phyloP scores from a whole-genome alignment of 1,140 invertebrate species.

The Aphidius gifuensis region DNA sequence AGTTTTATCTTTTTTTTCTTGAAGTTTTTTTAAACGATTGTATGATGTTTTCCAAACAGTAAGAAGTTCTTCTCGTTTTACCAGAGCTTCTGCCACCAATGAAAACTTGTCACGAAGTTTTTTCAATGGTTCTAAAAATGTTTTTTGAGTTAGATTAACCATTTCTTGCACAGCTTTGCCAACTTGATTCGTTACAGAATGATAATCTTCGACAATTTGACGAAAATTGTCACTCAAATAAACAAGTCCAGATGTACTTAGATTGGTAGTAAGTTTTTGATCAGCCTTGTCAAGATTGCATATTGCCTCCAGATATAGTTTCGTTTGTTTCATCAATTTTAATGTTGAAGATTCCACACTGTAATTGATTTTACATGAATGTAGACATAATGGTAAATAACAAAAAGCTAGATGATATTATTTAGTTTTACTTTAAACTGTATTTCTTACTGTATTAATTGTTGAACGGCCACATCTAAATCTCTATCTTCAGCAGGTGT shows the following conservation, averaged over 20 bases:
- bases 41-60: slow-evolving; percentile 40
- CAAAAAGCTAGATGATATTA: background rate
- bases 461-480: slow-evolving; percentile 44
- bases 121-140: slow-evolving; percentile 51
- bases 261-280: slow-evolving; percentile 44
- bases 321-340: slow-evolving; percentile 50
- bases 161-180: slow-evolving; percentile 45
- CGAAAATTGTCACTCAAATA: slow-evolving; percentile 47
- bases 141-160: slow-evolving; percentile 38
- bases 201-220: slow-evolving; percentile 48
- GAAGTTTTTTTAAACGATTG: slow-evolving; percentile 43
- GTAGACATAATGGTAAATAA: slow-evolving; percentile 1
- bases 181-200: slow-evolving; percentile 48
- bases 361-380: slow-evolving; percentile 18
- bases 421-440: slow-evolving; percentile 9
- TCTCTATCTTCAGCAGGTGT: slow-evolving; percentile 43
- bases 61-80: slow-evolving; percentile 48
- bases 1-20: slow-evolving; percentile 50
- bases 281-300: slow-evolving; percentile 41
- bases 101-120: slow-evolving; percentile 48
- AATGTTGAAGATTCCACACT: slow-evolving; percentile 48
- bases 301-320: slow-evolving; percentile 45
- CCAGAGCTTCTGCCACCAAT: slow-evolving; percentile 38
- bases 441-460: slow-evolving; percentile 42
- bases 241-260: slow-evolving; percentile 43